phyloP scores from a whole-genome alignment of 2,113 vertebrate species.

The Tyrannus savana region DNA sequence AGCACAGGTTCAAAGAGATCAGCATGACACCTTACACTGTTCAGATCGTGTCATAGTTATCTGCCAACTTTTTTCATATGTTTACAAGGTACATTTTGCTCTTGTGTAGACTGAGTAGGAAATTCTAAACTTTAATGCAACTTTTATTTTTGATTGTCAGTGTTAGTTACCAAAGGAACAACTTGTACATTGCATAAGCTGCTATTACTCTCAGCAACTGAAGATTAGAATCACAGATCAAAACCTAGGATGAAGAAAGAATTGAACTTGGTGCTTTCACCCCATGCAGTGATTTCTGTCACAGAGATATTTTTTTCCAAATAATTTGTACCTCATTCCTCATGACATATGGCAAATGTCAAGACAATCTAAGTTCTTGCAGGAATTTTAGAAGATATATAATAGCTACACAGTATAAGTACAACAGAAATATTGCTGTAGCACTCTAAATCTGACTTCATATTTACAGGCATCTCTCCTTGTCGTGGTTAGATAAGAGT shows the following conservation, averaged over 20 bases:
- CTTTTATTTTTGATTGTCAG: background rate
- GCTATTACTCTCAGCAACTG: background rate
- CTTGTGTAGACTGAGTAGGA: background rate
- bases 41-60: background rate
- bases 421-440: background rate
- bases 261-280: background rate
- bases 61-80: background rate
- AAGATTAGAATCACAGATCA: constrained; percentile 1
- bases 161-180: background rate
- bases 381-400: background rate
- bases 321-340: background rate
- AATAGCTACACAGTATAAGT: background rate
- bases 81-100: background rate
- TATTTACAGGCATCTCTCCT: background rate
- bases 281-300: background rate
- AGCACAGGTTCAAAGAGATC: background rate
- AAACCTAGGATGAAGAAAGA: background rate
- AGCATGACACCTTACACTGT: background rate
- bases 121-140: background rate
- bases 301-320: background rate
- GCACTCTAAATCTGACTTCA: background rate
- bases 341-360: background rate
- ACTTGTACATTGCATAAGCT: background rate
- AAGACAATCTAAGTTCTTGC: background rate
- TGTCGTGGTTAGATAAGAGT: background rate